These are phyloP conservation scores for Pomatorhinus ruficollis DNA, from an alignment of 2,113 vertebrate genomes.

Conservation along the genomic window DNA sequence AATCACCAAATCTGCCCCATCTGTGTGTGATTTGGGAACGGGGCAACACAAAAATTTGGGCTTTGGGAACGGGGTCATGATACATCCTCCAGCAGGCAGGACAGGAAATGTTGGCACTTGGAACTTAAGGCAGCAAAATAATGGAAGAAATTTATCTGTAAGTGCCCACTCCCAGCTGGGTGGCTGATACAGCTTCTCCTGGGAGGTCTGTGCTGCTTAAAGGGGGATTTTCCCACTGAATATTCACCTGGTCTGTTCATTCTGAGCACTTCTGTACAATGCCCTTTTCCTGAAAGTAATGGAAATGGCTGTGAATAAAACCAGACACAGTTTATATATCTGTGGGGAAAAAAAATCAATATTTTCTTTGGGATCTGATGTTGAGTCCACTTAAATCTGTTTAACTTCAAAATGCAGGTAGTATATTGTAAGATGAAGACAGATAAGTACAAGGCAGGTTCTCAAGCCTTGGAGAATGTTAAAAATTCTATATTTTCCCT, in stretches of 20 bases:
- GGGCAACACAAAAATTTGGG: too few relatives aligned
- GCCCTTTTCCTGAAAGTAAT: not conserved
- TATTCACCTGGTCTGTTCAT: not conserved
- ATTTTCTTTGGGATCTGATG: not conserved
- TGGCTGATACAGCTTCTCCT: not conserved
- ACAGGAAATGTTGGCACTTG: not conserved
- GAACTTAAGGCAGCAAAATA: not conserved
- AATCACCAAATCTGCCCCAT: rapidly evolving
- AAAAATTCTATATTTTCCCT: not conserved
- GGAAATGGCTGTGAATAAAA: not conserved
- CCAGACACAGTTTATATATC: not conserved
- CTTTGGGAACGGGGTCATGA: not conserved
- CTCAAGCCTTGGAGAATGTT: not conserved
- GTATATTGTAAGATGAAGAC: not conserved
- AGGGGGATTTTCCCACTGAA: not conserved
- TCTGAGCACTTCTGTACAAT: not conserved
- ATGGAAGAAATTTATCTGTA: not conserved
- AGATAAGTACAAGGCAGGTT: not conserved
- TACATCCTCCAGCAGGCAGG: not conserved
- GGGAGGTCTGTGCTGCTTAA: not conserved
- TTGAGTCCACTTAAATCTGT: not conserved
- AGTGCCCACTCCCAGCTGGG: not conserved
- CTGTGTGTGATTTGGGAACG: not conserved
- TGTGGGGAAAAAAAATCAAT: not conserved
- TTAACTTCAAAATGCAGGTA: not conserved